These are phyloP conservation scores for Dolichallabes microphthalmus DNA, from an alignment of 2,113 vertebrate species.

Conservation along the genomic window DNA sequence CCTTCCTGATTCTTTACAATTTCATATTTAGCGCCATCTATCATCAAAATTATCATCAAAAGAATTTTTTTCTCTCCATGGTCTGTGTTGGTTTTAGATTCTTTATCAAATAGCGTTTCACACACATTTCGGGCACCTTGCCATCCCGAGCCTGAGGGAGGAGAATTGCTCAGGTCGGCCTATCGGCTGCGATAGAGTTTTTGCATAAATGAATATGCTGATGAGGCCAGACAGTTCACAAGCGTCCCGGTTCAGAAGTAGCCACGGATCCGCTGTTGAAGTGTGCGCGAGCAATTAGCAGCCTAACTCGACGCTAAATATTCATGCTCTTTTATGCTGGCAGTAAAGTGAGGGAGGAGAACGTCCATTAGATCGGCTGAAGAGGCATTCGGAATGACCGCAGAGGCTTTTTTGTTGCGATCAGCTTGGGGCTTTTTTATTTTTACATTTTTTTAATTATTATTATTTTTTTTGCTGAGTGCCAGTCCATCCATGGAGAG, in stretches of 20 bases:
- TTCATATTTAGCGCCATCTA: background rate
- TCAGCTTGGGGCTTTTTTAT: slow-evolving; percentile 66
- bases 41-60: background rate
- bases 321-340: slow-evolving; percentile 69
- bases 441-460: background rate
- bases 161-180: slow-evolving; percentile 60
- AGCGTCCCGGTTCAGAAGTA: slow-evolving; percentile 66
- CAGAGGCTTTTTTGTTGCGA: slow-evolving; percentile 72
- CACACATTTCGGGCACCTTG: background rate
- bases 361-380: slow-evolving; percentile 77
- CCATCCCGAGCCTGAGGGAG: slow-evolving; percentile 39
- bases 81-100: background rate
- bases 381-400: slow-evolving; percentile 70
- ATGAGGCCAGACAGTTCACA: slow-evolving; percentile 74
- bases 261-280: slow-evolving; percentile 68
- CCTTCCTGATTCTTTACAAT: background rate
- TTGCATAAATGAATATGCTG: slow-evolving; percentile 76
- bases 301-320: slow-evolving; percentile 76
- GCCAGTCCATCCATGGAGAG: slow-evolving; percentile 59
- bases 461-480: slow-evolving; percentile 2
- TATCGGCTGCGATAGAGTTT: slow-evolving; percentile 66
- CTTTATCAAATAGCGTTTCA: background rate
- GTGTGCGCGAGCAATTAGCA: slow-evolving; percentile 73
- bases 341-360: slow-evolving; percentile 71
- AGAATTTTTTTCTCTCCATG: no score